Percentiles rank a stretch among this genome's conserved stretches.
phyloP scores from a whole-genome alignment of 2,888 invertebrate genomes.

The Marronus borbonicus region DNA sequence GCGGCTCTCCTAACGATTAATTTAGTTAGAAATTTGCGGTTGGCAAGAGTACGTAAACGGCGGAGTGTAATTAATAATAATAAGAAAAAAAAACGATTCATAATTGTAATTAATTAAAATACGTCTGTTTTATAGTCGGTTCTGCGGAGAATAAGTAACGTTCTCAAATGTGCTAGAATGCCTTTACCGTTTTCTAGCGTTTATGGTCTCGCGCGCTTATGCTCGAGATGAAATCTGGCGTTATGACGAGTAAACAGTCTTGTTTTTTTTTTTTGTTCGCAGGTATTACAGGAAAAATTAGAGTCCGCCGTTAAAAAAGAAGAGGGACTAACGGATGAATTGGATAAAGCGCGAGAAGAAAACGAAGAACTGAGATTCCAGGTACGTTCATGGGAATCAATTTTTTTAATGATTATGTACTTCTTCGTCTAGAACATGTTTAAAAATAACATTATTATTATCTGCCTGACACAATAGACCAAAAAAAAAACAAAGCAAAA shows the following conservation, averaged over 20 bases:
- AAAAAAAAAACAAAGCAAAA: too few relatives aligned
- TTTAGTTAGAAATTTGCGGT: conserved; percentile 17
- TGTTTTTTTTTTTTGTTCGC: conserved; percentile 62
- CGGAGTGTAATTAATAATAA: conserved; percentile 10
- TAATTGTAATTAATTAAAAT: conserved; percentile 20
- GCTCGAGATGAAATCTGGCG: not conserved
- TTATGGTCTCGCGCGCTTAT: not conserved
- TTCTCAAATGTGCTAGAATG: conserved; percentile 16
- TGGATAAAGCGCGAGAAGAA: conserved; percentile 84
- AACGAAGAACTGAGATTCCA: conserved; percentile 88
- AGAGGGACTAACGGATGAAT: conserved; percentile 76
- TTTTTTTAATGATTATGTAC: too few relatives aligned
- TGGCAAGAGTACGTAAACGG: not conserved
- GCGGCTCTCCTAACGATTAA: conserved; percentile 24
- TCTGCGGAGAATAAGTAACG: conserved; percentile 11
- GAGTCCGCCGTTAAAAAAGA: conserved; percentile 80
- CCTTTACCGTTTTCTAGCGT: conserved; percentile 24
- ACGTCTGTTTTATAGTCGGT: not conserved
- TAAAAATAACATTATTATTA: too few relatives aligned
- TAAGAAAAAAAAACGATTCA: not conserved
- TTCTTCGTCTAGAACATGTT: too few relatives aligned
- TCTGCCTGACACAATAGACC: too few relatives aligned
- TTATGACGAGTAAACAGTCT: not conserved
- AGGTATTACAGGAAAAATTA: conserved; percentile 83
- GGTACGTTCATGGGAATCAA: conserved; percentile 70